Base-by-base conservation (phyloP, 1,140 invertebrate genomes). In the Cyphomyrmex costatus region DNA sequence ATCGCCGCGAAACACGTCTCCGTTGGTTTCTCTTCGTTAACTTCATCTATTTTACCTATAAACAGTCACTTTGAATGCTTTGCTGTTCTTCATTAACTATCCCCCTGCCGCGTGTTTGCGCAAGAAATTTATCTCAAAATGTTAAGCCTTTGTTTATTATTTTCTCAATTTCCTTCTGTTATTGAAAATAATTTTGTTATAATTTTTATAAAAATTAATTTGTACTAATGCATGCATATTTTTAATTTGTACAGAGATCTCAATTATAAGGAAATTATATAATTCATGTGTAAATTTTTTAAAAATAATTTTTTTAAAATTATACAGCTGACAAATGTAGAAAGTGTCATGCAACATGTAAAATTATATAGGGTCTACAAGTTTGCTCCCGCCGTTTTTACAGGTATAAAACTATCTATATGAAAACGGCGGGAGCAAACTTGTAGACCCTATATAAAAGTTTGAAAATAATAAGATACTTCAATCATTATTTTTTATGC, bases 1-100 rank as follows among this genome's bases (percentile, higher is more conserved):
- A 88, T 74, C 58, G 46, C n/a, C 85, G 60, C 49, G 10, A 65
- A 86, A 88, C 88, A 89, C 78, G 63, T 70, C 49, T 83, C 7
- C 12, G 58, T 73, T n/a, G 58, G 53, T 63, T 33, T 36, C 66
- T 86, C 49, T 61, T 90, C 63, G 70, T 56, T 86, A 51, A 83
- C 73, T 58, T 80, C n/a, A 33, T 61, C 16, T 24, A 51, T 27
- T 27, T 51, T 56, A 27, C n/a, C 14, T 27, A 14, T 51, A 36
- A 49, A 51, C 10, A 14, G 33, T n/a, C 10, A 33, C 53, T 19
- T 24, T n/a, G 16, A 12, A 76, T 16, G 30, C 51, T 33, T 36
- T 6, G 1, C 42, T 33, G 12, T 27, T 27, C 49, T 78, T 56
- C 73, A 63, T 65, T 36, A 53, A 27, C 73, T 21, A 49, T 27